Base-by-base conservation (phyloP, 2,888 invertebrate species). In the Orthosia incerta region DNA sequence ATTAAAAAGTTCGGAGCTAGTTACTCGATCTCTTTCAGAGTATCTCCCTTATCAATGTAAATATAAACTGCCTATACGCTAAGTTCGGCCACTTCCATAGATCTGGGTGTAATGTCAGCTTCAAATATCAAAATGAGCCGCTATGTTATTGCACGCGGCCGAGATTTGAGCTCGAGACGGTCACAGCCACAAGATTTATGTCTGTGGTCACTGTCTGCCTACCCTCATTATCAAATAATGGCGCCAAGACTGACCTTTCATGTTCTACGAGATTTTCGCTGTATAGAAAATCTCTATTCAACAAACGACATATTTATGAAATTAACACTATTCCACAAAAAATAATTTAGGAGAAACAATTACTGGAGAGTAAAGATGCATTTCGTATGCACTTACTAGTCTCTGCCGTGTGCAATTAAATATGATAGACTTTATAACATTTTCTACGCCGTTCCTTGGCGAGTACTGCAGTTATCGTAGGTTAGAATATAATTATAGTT, bases 401-500 rank as follows among this genome's bases (percentile, higher is more conserved):
- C 75, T 74, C 83, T 62, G 74, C 65, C 74, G 60, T 67, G 51
- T 71, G 63, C 80, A 69, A 69, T 62, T 12, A 61, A 76, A 59
- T 62, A 68, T 39, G 39, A 39, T 74, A 68, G 65, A 67, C 51
- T n/a, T n/a, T 57, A 64, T 74, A 72, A 67, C 55, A 74, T 68
- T 79, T 74, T 69, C 48, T 77, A 68, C 64, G 76, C 67, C 79
- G 51, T 26, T 76, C 63, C 53, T 48, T 69, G 74, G 86, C 81
- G 74, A 73, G 79, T 84, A 80, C 81, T 81, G 86, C 86, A 84
- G 79, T 81, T 81, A 86, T 79, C 51, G 81, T 85, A 86, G 84
- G 69, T 73, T 81, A 83, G 79, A 72, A 76, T 82, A 79, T 39
- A 39, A 39, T 39, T 39, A 39, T 39, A 39, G 39, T 39, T 39